A percentile compares a stretch with the other conserved stretches of the same genome.
Evolutionary conservation across 2,113 vertebrate genomes (phyloP).

Genomic region (Callaeas wilsoni): DNA sequence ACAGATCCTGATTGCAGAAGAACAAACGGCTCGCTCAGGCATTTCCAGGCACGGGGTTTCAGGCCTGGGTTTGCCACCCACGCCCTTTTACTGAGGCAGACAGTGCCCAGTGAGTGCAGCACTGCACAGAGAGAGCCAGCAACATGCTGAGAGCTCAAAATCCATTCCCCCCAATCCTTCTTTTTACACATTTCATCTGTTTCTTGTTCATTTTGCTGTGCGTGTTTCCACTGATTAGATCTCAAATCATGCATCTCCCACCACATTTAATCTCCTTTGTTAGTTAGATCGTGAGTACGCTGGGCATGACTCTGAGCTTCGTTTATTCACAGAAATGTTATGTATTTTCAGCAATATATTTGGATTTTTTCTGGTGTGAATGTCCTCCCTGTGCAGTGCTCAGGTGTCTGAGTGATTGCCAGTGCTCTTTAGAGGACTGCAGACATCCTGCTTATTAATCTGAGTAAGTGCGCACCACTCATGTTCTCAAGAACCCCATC

Average conservation of each 20-base stretch:
- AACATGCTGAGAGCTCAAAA: not conserved
- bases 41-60: not conserved
- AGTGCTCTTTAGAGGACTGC: not conserved
- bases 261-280: not conserved
- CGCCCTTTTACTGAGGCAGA: not conserved
- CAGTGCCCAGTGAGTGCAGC: not conserved
- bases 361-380: not conserved
- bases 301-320: not conserved
- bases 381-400: not conserved
- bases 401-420: not conserved
- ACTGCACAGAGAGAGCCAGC: not conserved
- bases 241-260: not conserved
- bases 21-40: not conserved
- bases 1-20: not conserved
- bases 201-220: not conserved
- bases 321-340: not conserved
- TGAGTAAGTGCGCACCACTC: not conserved
- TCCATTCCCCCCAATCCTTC: not conserved
- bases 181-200: not conserved
- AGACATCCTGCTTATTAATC: not conserved
- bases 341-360: not conserved
- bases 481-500: not conserved
- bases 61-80: not conserved
- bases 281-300: not conserved
- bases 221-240: not conserved